Base-by-base conservation (phyloP, 2,888 invertebrate species). In the Teinopalpus imperialis region DNA sequence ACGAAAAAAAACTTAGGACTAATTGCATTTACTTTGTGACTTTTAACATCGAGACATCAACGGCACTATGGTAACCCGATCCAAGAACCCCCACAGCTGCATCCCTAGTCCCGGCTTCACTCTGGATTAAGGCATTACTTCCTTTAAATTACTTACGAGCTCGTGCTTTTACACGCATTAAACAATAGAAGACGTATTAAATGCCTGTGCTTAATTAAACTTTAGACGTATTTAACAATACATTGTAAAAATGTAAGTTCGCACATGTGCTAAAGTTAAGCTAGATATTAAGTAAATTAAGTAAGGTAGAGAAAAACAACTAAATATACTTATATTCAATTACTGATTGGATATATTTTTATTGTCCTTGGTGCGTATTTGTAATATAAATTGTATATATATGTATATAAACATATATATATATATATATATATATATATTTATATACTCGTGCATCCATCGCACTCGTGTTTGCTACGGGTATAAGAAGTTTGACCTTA, bases 61-160 rank as follows among this genome's bases (percentile, higher is more conserved):
- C 8, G 37, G 21, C 20, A 23, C 32, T 21, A 49, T 35, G 34
- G 83, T 74, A 81, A 85, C 66, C 53, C 56, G 69, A 79, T 74
- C 66, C 44, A 48, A 64, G 82, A 83, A 83, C 79, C 72, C 82
- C 69, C 67, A 51, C 70, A 64, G 57, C 52, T 63, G 53, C 59
- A 43, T 43, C 57, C 44, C 57, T 60, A 57, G 30, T 45, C 40
- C 45, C 59, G 79, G 77, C 75, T 81, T 77, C 72, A 54, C 59
- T 64, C 66, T 56, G 81, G 82, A 82, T 83, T 81, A 85, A 69
- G 66, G 66, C 74, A 75, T 74, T 73, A 68, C 66, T 73, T 69
- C 66, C 67, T 72, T 71, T 65, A 71, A 45, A 45, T 45, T 45
- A 45, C 44, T 39, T 39, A 32, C 44, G 44, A 37, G 44, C 37